Percentiles rank a stretch among this genome's conserved stretches.
Conservation (phyloP, 2,888 invertebrate species). For the Nemoura dubitans region DNA sequence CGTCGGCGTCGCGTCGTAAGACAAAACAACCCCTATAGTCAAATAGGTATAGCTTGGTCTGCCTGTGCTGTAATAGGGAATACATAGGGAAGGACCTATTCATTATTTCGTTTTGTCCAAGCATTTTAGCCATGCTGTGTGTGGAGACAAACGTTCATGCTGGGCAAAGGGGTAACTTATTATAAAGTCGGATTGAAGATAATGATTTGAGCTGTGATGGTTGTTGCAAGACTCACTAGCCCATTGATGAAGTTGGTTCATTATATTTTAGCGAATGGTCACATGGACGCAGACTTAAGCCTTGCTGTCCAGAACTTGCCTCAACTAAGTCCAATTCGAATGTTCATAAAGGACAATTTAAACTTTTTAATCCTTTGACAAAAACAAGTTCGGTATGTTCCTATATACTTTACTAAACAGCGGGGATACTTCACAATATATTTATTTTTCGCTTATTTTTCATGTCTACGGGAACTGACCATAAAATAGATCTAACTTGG, state of each 20-base stretch:
- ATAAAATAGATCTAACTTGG: too few relatives aligned
- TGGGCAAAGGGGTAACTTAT: neutral
- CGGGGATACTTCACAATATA: neutral
- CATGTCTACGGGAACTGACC: too few relatives aligned
- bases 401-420: neutral
- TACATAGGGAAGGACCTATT: neutral
- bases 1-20: neutral
- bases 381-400: neutral
- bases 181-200: neutral
- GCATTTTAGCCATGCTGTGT: neutral
- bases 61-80: neutral
- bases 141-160: neutral
- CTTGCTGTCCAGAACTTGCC: conserved; percentile 1
- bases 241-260: conserved; percentile 4
- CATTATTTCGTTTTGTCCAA: conserved; percentile 1
- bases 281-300: neutral
- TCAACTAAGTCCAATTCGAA: neutral
- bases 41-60: neutral
- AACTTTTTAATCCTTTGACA: neutral
- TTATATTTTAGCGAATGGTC: neutral
- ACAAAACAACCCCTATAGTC: neutral
- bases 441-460: neutral
- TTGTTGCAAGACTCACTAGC: neutral
- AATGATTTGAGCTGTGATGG: neutral
- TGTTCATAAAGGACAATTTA: conserved; percentile 3